Evolutionary conservation across 2,797 vertebrate genomes (phyloP).

Genomic region (Nyctibius grandis): DNA sequence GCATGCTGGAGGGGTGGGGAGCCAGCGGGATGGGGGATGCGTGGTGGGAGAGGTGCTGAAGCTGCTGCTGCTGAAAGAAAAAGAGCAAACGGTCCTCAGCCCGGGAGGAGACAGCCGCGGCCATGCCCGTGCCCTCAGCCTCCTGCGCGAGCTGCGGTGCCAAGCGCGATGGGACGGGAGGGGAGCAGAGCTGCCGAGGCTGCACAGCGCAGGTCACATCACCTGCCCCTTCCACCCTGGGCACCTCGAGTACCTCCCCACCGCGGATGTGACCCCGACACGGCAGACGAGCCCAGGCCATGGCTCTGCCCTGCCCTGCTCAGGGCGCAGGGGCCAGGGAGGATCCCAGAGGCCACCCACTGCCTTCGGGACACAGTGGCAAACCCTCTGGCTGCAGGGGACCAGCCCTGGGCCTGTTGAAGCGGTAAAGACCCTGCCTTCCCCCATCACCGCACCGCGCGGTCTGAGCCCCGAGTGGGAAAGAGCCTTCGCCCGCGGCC

Average conservation of each 20-base stretch:
- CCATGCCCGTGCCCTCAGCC: neutral
- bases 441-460: fast-evolving
- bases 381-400: fast-evolving
- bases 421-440: fast-evolving
- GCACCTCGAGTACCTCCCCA: fast-evolving
- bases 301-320: neutral
- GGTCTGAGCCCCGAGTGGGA: neutral
- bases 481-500: fast-evolving
- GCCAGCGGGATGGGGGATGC: slow-evolving; percentile 83
- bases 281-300: fast-evolving
- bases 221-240: neutral
- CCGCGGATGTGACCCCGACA: fast-evolving
- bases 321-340: neutral
- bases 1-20: slow-evolving; percentile 82
- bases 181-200: neutral
- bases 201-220: neutral
- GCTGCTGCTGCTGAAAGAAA: slow-evolving; percentile 90
- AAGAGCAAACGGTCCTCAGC: neutral
- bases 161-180: neutral
- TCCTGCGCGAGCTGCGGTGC: fast-evolving
- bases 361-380: fast-evolving
- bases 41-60: slow-evolving; percentile 93
- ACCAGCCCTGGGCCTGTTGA: neutral
- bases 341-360: neutral
- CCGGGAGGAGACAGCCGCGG: neutral